A percentile compares a stretch with the other conserved stretches of the same genome.
Evolutionary conservation across 2,888 invertebrate genomes (phyloP).

Genomic region (Lycocerus yunnanus): DNA sequence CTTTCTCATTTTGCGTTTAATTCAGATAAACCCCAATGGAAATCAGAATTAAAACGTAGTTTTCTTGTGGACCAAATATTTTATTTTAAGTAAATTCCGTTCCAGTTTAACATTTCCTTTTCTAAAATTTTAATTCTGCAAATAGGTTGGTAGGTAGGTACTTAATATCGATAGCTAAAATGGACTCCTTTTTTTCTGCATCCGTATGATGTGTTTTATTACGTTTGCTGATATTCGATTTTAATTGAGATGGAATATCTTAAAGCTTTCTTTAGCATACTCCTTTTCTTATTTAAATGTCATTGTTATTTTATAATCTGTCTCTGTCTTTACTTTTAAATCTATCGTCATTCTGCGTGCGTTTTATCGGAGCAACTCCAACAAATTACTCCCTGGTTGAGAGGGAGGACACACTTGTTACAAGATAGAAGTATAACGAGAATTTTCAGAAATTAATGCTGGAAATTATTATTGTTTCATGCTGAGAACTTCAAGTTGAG

Average conservation of each 20-base stretch:
- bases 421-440: conserved; percentile 31
- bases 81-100: conserved; percentile 21
- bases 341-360: conserved; percentile 56
- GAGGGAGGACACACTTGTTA: conserved; percentile 35
- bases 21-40: conserved; percentile 55
- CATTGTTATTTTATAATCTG: conserved; percentile 53
- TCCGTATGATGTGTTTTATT: not conserved
- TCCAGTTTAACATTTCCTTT: conserved; percentile 10
- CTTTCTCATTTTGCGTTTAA: conserved; percentile 55
- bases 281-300: conserved; percentile 51
- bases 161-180: not conserved
- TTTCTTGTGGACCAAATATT: conserved; percentile 46
- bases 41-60: conserved; percentile 57
- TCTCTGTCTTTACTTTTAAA: conserved; percentile 54
- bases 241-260: conserved; percentile 29
- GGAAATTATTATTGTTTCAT: conserved; percentile 27
- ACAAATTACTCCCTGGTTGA: conserved; percentile 52
- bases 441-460: conserved; percentile 52
- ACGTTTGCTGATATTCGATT: not conserved
- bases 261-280: conserved; percentile 31
- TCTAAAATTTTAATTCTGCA: not conserved
- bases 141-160: no score
- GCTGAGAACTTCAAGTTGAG: conserved; percentile 9
- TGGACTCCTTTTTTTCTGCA: not conserved
- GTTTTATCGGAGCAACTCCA: conserved; percentile 53